These are phyloP conservation scores for Alentia gelatinosa DNA, from an alignment of 2,888 invertebrate species.

Conservation along the genomic window DNA sequence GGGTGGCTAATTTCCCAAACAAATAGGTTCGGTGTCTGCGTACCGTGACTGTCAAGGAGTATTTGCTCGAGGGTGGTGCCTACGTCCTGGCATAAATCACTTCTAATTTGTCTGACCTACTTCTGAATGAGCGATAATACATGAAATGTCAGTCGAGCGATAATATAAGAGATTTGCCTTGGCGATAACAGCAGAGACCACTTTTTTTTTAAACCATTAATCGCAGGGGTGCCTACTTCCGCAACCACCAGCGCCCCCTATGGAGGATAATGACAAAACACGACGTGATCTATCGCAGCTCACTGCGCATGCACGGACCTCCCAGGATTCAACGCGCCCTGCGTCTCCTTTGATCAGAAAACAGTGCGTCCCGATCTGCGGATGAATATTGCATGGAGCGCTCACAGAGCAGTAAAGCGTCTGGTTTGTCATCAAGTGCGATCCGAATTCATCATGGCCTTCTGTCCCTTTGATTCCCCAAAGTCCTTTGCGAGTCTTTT, in stretches of 20 bases:
- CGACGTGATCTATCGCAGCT: neutral
- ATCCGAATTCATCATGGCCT: no score
- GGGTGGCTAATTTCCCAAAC: no score
- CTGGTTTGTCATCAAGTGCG: neutral
- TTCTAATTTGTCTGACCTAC: conserved; percentile 1
- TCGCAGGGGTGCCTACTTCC: neutral
- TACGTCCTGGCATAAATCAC: neutral
- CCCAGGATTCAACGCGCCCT: neutral
- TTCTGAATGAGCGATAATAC: neutral
- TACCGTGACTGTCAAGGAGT: no score
- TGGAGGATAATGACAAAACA: neutral
- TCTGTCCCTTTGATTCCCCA: no score
- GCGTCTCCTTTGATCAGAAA: neutral
- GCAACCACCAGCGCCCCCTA: neutral
- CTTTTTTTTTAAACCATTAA: neutral
- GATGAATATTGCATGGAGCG: neutral
- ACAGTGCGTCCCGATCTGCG: neutral
- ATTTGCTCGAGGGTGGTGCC: neutral
- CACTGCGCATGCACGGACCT: neutral
- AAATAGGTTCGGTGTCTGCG: no score
- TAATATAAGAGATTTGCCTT: neutral
- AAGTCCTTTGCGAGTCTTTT: no score
- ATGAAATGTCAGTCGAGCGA: neutral
- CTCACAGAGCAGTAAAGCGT: neutral
- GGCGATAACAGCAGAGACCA: neutral